Percentiles rank a stretch among this genome's conserved stretches.
These are phyloP conservation scores for Rhea pennata DNA, from an alignment of 2,113 vertebrate species.

Conservation along the genomic window DNA sequence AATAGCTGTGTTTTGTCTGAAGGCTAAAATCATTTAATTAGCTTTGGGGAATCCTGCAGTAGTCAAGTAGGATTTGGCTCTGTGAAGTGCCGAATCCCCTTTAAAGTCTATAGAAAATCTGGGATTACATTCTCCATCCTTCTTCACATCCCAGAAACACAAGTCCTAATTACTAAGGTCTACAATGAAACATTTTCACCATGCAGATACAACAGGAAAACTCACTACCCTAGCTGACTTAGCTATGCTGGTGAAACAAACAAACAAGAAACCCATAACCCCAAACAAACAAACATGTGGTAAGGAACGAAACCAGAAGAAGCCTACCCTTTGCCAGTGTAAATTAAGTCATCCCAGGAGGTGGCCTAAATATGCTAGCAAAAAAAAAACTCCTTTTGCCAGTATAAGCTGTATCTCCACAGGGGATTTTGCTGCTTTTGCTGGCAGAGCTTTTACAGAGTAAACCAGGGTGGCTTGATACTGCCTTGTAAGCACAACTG, in stretches of 20 bases:
- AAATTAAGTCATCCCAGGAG: constrained; percentile 54
- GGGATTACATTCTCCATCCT: background rate
- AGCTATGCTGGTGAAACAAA: background rate
- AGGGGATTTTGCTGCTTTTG: constrained; percentile 35
- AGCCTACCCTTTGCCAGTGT: constrained; percentile 47
- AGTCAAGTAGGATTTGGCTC: background rate
- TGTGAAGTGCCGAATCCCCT: background rate
- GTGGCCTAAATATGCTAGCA: constrained; percentile 46
- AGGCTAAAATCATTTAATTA: background rate
- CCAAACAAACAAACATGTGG: background rate
- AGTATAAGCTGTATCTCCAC: constrained; percentile 44
- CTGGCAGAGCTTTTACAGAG: constrained; percentile 42
- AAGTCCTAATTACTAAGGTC: background rate
- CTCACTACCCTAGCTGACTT: background rate
- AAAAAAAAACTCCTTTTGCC: constrained; percentile 34
- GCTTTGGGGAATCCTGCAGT: background rate
- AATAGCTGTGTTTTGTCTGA: background rate
- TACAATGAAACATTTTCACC: background rate
- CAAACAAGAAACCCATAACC: background rate
- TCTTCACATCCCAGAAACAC: background rate
- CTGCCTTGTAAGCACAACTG: constrained; percentile 61
- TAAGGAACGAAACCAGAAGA: constrained; percentile 24
- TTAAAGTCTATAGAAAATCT: background rate
- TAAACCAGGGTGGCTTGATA: constrained; percentile 11
- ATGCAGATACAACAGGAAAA: background rate